Evolutionary conservation across 1,140 invertebrate species (phyloP), one percentile per base, ranked within the genome.

Genomic region (Solenopsis fugax): DNA sequence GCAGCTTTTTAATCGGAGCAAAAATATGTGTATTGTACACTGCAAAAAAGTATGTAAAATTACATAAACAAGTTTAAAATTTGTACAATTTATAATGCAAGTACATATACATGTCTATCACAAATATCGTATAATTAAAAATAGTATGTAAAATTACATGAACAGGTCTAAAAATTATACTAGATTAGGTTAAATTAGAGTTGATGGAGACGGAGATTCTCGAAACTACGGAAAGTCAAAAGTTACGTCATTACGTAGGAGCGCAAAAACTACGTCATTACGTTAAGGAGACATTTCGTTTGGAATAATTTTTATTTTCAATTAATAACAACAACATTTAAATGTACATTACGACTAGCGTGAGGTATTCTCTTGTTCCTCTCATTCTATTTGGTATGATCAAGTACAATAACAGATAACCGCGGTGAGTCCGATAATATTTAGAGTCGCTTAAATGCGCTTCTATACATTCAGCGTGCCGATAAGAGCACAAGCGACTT

Each of bases 241-340:
- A 41, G 4, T 41, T 41, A 2, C 21, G 4, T 18, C 21, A 21
- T 2, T 50, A 18, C 21, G 50, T 75, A 41, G 41, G 7, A 7
- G 41, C 4, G 7, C 41, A 41, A 5, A 41, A 41, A 41, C 41
- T 41, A 41, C 41, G 41, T 41, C 41, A 41, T 7, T 41, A 18
- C n/a, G 41, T 77, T n/a, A 85, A 62, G 13, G 64, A 84, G 10
- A 2, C n/a, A 50, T 21, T 54, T 56, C n/a, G 10, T 71, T 76
- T 37, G 54, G 75, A 88, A 86, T 65, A 65, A 48, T 89, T 65
- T 92, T 85, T 92, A 92, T 91, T 92, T 92, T 86, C 87, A 92
- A 84, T 92, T 41, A 87, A 92, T 92, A 90, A 93, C 89, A 93
- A 93, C 87, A 91, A 92, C 91, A 92, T 87, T 92, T 91, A 89